phyloP scores from a whole-genome alignment of 2,888 invertebrate genomes.

The Taenaris catops region DNA sequence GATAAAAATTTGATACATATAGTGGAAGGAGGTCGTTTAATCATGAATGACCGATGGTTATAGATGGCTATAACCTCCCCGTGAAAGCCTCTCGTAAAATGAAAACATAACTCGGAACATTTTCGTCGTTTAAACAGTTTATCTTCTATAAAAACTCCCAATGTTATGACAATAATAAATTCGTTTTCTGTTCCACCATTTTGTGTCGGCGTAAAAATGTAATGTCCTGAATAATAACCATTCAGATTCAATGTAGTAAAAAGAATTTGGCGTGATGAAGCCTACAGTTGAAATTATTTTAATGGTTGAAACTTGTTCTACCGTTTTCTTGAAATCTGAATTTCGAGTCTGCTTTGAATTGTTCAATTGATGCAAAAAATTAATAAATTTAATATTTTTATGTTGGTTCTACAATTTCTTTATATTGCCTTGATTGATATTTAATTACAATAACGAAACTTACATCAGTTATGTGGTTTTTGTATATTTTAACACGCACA shows the following conservation, averaged over 20 bases:
- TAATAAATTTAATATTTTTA: too few relatives aligned
- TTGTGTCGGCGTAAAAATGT: conserved; percentile 37
- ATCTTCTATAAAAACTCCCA: conserved; percentile 44
- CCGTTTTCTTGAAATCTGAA: too few relatives aligned
- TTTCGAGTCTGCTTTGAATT: too few relatives aligned
- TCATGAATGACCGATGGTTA: conserved; percentile 23
- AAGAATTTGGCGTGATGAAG: conserved; percentile 26
- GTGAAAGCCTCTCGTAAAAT: conserved; percentile 32
- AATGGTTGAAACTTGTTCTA: neutral
- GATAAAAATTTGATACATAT: conserved; percentile 21
- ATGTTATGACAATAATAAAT: conserved; percentile 49
- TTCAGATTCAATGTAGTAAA: conserved; percentile 30
- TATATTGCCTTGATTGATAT: too few relatives aligned
- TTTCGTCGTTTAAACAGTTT: conserved; percentile 42
- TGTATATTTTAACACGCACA: too few relatives aligned
- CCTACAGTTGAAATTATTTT: conserved; percentile 10
- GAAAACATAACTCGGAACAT: conserved; percentile 32
- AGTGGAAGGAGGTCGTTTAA: conserved; percentile 20
- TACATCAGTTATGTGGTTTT: too few relatives aligned
- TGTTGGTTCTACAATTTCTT: too few relatives aligned
- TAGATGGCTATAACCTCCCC: conserved; percentile 21
- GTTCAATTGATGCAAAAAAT: too few relatives aligned
- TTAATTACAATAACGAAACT: too few relatives aligned
- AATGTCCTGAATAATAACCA: conserved; percentile 41
- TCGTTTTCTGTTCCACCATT: conserved; percentile 35